phyloP scores from a whole-genome alignment of 2,888 invertebrate species.

The Tetranychus piercei region DNA sequence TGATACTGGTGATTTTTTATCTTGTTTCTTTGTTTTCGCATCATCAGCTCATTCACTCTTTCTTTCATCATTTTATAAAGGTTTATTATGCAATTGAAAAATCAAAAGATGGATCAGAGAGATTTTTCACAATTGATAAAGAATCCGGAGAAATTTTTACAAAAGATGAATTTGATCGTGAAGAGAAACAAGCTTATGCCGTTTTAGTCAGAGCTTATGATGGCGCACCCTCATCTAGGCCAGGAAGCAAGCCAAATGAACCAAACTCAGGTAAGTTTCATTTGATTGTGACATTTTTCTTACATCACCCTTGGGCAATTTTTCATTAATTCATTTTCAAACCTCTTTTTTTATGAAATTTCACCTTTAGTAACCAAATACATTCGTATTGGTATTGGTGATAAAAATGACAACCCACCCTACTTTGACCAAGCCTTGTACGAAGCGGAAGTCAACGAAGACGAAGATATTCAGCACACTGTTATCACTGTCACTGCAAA shows the following conservation, averaged over 20 bases:
- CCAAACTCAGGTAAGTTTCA: constrained; percentile 66
- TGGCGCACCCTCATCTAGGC: constrained; percentile 83
- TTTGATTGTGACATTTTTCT: background rate
- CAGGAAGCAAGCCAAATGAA: constrained; percentile 65
- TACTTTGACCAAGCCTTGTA: constrained; percentile 91
- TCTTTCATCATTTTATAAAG: constrained; percentile 21
- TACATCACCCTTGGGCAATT: background rate
- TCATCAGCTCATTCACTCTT: background rate
- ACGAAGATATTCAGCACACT: constrained; percentile 89
- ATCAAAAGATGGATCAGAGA: constrained; percentile 73
- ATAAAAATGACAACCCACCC: constrained; percentile 98
- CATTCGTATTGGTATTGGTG: constrained; percentile 91
- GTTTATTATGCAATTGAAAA: constrained; percentile 81
- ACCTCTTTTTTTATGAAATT: constrained; percentile 11
- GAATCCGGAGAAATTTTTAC: constrained; percentile 90
- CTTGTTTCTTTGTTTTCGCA: constrained; percentile 6
- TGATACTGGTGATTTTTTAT: background rate
- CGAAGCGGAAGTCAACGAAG: constrained; percentile 91
- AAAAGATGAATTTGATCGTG: constrained; percentile 84
- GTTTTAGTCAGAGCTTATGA: constrained; percentile 90
- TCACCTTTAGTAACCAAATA: constrained; percentile 73
- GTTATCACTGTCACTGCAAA: constrained; percentile 95
- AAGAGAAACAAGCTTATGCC: constrained; percentile 83
- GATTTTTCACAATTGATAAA: constrained; percentile 81
- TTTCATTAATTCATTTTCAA: background rate